Conservation (phyloP, 2,113 vertebrate genomes). For the Psephotus haematonotus region DNA sequence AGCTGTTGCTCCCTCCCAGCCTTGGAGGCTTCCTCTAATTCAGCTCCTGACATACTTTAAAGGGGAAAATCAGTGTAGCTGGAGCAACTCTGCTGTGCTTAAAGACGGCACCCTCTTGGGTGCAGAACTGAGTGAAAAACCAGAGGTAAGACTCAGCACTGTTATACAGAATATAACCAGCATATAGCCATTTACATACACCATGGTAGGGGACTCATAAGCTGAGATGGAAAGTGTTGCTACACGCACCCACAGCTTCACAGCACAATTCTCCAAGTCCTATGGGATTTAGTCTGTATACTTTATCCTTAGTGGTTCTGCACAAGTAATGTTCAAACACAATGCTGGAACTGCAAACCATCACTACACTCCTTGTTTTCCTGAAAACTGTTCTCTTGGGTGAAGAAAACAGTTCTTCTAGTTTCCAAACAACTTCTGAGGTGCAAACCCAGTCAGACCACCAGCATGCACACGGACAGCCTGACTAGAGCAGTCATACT, state of each 20-base stretch:
- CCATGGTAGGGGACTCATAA: background rate
- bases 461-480: background rate
- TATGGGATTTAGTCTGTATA: rapidly evolving
- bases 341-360: background rate
- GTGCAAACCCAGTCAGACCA: background rate
- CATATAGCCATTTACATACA: background rate
- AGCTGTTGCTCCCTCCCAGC: background rate
- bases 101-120: background rate
- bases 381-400: background rate
- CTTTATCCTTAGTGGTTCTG: background rate
- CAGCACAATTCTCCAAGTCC: background rate
- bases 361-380: background rate
- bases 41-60: background rate
- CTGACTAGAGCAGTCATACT: background rate
- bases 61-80: background rate
- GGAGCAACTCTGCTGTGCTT: background rate
- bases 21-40: background rate
- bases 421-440: background rate
- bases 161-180: background rate
- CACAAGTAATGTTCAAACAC: rapidly evolving
- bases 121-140: background rate
- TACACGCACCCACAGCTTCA: background rate
- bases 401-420: background rate
- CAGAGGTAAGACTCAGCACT: background rate
- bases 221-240: background rate